Evolutionary conservation across 2,797 vertebrate species (phyloP).

Genomic region (Arremon aurantiirostris): DNA sequence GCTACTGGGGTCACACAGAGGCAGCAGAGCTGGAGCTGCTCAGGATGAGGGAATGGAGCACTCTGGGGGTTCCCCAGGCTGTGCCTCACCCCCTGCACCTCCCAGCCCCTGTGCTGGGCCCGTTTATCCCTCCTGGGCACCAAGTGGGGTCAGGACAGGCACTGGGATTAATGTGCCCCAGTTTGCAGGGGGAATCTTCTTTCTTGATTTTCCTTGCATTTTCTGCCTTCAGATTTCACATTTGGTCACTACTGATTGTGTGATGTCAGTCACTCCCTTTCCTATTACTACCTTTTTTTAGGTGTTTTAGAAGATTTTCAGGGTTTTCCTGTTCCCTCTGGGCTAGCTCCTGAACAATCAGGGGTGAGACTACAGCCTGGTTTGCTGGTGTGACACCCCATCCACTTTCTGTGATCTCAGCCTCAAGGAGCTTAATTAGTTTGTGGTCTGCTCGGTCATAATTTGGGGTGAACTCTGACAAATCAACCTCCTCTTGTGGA

Average conservation of each 20-base stretch:
- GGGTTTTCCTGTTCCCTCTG: not conserved
- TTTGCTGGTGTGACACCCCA: not conserved
- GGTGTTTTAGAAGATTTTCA: not conserved
- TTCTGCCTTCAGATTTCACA: not conserved
- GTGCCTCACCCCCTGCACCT: not conserved
- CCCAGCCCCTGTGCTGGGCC: accelerated
- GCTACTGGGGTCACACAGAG: accelerated
- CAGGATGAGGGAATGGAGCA: not conserved
- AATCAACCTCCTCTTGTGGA: not conserved
- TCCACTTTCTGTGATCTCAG: not conserved
- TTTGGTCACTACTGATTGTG: not conserved
- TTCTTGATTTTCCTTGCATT: not conserved
- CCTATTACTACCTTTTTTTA: not conserved
- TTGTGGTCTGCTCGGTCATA: not conserved
- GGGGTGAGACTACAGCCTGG: not conserved
- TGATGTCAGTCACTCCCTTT: not conserved
- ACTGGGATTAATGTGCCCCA: accelerated
- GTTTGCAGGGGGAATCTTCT: not conserved
- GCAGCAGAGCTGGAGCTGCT: not conserved
- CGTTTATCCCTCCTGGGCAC: accelerated
- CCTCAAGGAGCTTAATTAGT: not conserved
- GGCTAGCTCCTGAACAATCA: not conserved
- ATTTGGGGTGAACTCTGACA: not conserved
- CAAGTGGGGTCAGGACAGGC: accelerated
- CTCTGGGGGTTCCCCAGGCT: not conserved